These are phyloP conservation scores for Anseranas semipalmata DNA, from an alignment of 2,113 vertebrate genomes.

Conservation along the genomic window DNA sequence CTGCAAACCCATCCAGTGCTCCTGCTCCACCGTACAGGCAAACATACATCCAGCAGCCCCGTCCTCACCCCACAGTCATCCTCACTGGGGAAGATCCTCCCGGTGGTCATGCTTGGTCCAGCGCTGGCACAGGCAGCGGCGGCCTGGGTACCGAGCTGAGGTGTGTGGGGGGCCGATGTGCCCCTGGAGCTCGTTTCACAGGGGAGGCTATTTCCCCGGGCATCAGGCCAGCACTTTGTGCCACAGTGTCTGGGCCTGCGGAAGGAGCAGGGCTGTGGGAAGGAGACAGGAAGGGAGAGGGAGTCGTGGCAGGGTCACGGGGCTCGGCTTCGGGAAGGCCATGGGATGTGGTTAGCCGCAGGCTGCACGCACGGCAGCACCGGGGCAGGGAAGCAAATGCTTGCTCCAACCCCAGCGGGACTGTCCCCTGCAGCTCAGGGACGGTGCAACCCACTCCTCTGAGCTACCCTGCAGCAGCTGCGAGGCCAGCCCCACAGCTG, in stretches of 20 bases:
- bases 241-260: not conserved
- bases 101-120: fast-evolving
- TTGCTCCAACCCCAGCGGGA: not conserved
- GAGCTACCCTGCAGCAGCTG: fast-evolving
- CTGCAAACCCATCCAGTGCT: not conserved
- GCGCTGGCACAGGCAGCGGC: not conserved
- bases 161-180: fast-evolving
- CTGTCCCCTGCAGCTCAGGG: fast-evolving
- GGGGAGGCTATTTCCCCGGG: not conserved
- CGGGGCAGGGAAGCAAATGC: not conserved
- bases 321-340: conserved; percentile 36
- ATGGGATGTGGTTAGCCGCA: conserved; percentile 74
- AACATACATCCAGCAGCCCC: not conserved
- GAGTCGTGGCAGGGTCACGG: conserved; percentile 20
- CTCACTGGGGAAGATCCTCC: not conserved
- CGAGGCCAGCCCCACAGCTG: not conserved
- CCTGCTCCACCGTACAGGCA: not conserved
- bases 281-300: conserved; percentile 66
- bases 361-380: not conserved
- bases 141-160: fast-evolving
- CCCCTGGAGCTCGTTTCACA: fast-evolving
- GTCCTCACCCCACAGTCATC: not conserved
- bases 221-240: not conserved
- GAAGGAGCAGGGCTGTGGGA: conserved; percentile 19
- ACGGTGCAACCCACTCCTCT: fast-evolving